Evolutionary conservation across 2,797 vertebrate genomes (phyloP).

Genomic region (Spinibarbus caldwelli): DNA sequence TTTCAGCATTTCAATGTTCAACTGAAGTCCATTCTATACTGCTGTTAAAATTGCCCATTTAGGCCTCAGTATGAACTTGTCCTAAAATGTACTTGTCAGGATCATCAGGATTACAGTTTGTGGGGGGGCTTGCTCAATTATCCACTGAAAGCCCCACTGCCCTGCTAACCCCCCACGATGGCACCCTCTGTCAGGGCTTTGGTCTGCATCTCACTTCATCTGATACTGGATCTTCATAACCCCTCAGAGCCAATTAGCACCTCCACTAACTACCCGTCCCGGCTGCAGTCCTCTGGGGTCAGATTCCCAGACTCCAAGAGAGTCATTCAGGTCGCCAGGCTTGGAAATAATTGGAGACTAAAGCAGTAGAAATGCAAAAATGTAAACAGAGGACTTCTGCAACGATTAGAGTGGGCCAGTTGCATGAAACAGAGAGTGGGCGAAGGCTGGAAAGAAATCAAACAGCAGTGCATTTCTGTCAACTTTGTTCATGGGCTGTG

Average conservation of each 20-base stretch:
- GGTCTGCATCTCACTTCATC: conserved; percentile 26
- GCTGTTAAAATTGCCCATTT: neutral
- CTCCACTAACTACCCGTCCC: conserved; percentile 53
- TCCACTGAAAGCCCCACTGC: conserved; percentile 18
- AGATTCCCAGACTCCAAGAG: conserved; percentile 49
- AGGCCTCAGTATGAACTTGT: neutral
- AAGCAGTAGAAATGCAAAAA: conserved; percentile 34
- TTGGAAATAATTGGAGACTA: conserved; percentile 39
- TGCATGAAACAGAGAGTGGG: neutral
- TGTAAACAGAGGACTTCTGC: conserved; percentile 29
- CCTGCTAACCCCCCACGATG: conserved; percentile 6
- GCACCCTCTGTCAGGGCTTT: conserved; percentile 18
- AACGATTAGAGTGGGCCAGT: conserved; percentile 20
- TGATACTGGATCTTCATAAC: conserved; percentile 32
- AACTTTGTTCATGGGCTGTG: neutral
- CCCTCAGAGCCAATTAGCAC: conserved; percentile 57
- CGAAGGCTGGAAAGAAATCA: neutral
- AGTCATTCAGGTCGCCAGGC: conserved; percentile 32
- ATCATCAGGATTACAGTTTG: neutral
- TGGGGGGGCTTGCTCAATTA: conserved; percentile 14
- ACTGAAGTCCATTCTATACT: neutral
- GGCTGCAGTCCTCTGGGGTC: conserved; percentile 14
- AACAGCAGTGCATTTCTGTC: neutral
- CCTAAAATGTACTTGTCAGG: conserved; percentile 23
- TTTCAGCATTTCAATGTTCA: neutral